A percentile compares a stretch with the other conserved stretches of the same genome.
Conservation (phyloP, 2,797 vertebrate species). For the Gymnothorax javanicus region DNA sequence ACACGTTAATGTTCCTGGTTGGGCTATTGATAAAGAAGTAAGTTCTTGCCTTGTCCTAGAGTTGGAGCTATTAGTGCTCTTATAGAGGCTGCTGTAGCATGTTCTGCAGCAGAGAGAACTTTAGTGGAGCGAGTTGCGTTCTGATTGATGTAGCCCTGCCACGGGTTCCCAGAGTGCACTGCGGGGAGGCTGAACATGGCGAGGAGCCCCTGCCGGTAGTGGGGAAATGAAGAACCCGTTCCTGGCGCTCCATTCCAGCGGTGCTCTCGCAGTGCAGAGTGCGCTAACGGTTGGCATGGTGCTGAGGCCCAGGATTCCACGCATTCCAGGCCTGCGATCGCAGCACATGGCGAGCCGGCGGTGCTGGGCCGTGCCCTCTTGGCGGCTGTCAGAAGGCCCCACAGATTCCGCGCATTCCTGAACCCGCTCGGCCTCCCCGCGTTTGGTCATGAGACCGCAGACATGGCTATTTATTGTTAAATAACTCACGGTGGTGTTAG, state of each 20-base stretch:
- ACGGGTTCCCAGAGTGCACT: background rate
- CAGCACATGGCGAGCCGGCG: slow-evolving; percentile 53
- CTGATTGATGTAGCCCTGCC: slow-evolving; percentile 24
- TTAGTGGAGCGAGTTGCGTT: background rate
- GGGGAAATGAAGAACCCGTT: slow-evolving; percentile 11
- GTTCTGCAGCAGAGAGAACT: background rate
- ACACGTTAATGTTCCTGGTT: background rate
- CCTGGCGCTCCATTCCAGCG: background rate
- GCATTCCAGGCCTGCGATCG: slow-evolving; percentile 60
- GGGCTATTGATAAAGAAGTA: background rate
- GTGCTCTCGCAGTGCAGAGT: slow-evolving; percentile 47
- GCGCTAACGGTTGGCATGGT: slow-evolving; percentile 53
- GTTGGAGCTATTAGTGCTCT: background rate
- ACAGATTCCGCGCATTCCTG: slow-evolving; percentile 73
- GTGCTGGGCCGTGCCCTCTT: slow-evolving; percentile 61
- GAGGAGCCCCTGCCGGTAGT: slow-evolving; percentile 32
- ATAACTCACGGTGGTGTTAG: slow-evolving; percentile 74
- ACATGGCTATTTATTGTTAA: slow-evolving; percentile 79
- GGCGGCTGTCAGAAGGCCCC: slow-evolving; percentile 57
- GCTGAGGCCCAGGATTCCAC: slow-evolving; percentile 59
- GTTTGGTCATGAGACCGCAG: slow-evolving; percentile 74
- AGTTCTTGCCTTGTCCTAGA: background rate
- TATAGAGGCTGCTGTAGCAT: background rate
- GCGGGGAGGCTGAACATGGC: slow-evolving; percentile 18
- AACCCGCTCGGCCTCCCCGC: slow-evolving; percentile 43